Evolutionary conservation across 1,140 invertebrate species (phyloP).

Genomic region (Anadara kagoshimensis): DNA sequence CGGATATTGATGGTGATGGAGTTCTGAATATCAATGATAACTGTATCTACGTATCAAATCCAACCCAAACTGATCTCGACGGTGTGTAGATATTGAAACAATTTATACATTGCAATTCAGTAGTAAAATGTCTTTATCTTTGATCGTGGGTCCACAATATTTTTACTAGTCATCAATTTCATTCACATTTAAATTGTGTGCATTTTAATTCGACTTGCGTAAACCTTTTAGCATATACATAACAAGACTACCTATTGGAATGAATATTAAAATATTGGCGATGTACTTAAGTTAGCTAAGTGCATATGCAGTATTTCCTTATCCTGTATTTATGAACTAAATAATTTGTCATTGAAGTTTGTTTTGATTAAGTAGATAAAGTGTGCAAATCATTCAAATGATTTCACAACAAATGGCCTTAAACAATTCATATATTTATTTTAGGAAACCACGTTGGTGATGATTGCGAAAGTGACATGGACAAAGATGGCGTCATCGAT

Average conservation of each 20-base stretch:
- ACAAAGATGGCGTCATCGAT: slow-evolving; percentile 45
- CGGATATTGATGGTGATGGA: slow-evolving; percentile 91
- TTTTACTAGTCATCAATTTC: not conserved
- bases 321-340: no score
- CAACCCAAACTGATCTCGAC: slow-evolving; percentile 84
- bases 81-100: slow-evolving; percentile 33
- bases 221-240: not conserved
- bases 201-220: not conserved
- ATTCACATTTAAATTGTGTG: not conserved
- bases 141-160: not conserved
- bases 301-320: no score
- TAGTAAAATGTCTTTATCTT: not conserved
- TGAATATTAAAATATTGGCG: no score
- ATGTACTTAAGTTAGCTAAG: no score
- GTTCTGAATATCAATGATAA: slow-evolving; percentile 77
- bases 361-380: no score
- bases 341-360: no score
- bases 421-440: not conserved
- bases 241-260: no score
- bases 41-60: slow-evolving; percentile 81
- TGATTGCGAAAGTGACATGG: slow-evolving; percentile 54
- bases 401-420: not conserved
- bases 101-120: not conserved
- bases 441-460: slow-evolving; percentile 53
- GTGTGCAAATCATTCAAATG: no score